Evolutionary conservation across 2,888 invertebrate species (phyloP), one percentile per base, ranked within the genome.

Genomic region (Melipona bicolor): DNA sequence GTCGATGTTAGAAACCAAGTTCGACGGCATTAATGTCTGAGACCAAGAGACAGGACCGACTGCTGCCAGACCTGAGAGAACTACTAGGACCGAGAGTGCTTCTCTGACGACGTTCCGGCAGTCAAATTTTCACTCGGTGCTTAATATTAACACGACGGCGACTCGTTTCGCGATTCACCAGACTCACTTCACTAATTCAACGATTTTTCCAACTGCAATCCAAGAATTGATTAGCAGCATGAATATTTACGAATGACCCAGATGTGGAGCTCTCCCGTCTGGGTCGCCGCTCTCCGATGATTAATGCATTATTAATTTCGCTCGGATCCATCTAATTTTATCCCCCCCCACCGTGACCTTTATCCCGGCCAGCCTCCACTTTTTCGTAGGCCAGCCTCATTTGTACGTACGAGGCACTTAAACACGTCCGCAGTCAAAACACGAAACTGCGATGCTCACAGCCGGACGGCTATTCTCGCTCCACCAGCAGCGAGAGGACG

Each of bases 391-490:
- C 36, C 15, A n/a, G 5, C 15, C 56, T 15, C 56, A 13, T 5
- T n/a, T n/a, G 19, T 24, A 24, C 19, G 21, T 11, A n/a, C 49
- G 2, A 65, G 43, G 43, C 65, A 4, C 2, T 19, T n/a, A 43
- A n/a, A 43, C 21, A n/a, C n/a, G 15, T n/a, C 17, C 13, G 21
- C 19, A 32, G 32, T 32, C 36, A 21, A 32, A 32, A 32, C 43
- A 21, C n/a, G n/a, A 56, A 68, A 64, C 43, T 43, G 21, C 52
- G 81, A 76, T 77, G 76, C 64, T 72, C 84, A 43, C 43, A 27
- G 67, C 19, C 77, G 24, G 52, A 21, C 3, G 73, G 21, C 72
- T 61, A 24, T 81, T 79, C 85, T 43, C 43, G 43, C 75, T 62
- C 4, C 49, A n/a, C 43, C 9, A 9, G 9, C 43, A 9, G 43